phyloP scores from a whole-genome alignment of 2,113 vertebrate species.

The Calyptommatus sinebrachiatus region DNA sequence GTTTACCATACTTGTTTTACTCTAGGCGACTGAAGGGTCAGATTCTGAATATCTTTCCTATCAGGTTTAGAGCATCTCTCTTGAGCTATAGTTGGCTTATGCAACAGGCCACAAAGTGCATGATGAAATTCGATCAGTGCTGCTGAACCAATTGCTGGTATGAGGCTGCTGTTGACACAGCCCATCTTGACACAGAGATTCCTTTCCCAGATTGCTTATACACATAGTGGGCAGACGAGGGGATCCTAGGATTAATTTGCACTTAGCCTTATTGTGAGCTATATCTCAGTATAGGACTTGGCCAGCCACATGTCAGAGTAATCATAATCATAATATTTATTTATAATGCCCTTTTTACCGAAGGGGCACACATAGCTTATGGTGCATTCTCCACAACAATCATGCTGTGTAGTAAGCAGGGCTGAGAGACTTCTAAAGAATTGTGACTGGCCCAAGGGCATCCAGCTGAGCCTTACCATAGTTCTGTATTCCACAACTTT shows the following conservation, averaged over 20 bases:
- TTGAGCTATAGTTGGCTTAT: not conserved
- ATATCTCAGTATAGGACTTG: too few relatives aligned
- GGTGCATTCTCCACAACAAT: too few relatives aligned
- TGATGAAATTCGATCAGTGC: slow-evolving; percentile 16
- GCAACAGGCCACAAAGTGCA: not conserved
- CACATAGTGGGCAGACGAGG: too few relatives aligned
- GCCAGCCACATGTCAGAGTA: too few relatives aligned
- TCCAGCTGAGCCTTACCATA: too few relatives aligned
- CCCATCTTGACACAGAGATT: not conserved
- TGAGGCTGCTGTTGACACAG: not conserved
- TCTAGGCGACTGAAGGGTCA: not conserved
- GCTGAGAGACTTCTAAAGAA: too few relatives aligned
- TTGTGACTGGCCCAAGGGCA: too few relatives aligned
- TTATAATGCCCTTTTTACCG: too few relatives aligned
- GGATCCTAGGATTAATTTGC: not conserved
- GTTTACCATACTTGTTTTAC: not conserved
- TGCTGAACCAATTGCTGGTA: not conserved
- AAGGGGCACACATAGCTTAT: too few relatives aligned
- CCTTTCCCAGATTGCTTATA: not conserved
- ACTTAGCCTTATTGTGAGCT: too few relatives aligned
- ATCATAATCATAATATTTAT: too few relatives aligned
- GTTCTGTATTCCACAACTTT: not conserved
- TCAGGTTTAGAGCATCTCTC: not conserved
- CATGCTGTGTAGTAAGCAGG: too few relatives aligned
- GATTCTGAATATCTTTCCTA: not conserved